Base-by-base conservation (phyloP, 2,888 invertebrate species). In the Rhagonycha fulva region DNA sequence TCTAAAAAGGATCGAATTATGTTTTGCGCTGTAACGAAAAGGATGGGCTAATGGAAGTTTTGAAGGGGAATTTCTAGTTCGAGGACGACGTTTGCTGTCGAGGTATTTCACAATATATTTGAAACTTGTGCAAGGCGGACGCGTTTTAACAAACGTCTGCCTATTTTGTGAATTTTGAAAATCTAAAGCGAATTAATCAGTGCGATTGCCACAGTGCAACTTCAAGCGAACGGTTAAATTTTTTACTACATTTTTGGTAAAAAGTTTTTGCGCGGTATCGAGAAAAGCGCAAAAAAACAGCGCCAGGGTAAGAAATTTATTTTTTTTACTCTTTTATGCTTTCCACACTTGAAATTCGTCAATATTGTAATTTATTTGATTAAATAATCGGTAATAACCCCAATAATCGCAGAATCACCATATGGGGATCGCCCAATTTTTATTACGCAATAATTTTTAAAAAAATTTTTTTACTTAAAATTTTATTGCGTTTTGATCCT, bases 61-160 rank as follows among this genome's bases (percentile, higher is more conserved):
- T 61, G 12, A 67, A 28, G 14, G 26, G 68, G 60, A 28, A 68
- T 28, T 19, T 24, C 47, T 47, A 28, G 24, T 60, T 69, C 28
- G 69, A 14, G 24, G 32, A 23, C 62, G 32, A 61, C 28, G 68
- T 28, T 28, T 14, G 14, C 26, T 11, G 47, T n/a, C 62, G 32
- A 30, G 28, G 14, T 60, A 60, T 74, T 74, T 74, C 74, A 74
- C 74, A 74, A 74, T 14, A 70, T 63, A 63, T 14, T 63, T 19
- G 14, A 32, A 19, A 19, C 7, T 74, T 74, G 74, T 70, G 63
- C 30, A 60, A 74, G 63, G 12, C 14, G 28, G 69, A 70, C 74
- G 74, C 62, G 74, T 72, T 14, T 67, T 19, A 4, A 62, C 1
- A n/a, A 62, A 26, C 72, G 71, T 67, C 66, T 66, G 60, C 47